Conservation (phyloP, 2,888 invertebrate species). For the Aphrophora alni region DNA sequence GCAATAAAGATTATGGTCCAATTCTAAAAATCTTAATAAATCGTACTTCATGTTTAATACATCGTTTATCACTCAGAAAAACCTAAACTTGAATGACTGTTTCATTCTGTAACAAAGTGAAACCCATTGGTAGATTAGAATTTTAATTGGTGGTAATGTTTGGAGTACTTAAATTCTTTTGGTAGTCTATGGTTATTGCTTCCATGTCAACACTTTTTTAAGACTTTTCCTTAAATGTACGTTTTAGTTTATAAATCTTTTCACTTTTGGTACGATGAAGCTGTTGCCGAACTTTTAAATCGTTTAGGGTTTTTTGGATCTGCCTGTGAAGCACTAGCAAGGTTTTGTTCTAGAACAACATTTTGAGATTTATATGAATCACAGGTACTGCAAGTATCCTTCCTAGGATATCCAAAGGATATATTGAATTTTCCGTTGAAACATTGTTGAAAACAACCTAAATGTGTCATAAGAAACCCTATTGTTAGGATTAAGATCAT, state of each 20-base stretch:
- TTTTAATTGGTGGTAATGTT: constrained; percentile 41
- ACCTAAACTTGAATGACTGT: too few species aligned
- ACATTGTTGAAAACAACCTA: too few species aligned
- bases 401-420: constrained; percentile 23
- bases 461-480: neutral
- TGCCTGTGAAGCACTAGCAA: neutral
- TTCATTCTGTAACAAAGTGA: too few species aligned
- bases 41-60: too few species aligned
- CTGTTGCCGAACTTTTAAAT: neutral
- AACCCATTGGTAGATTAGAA: too few species aligned
- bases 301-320: constrained; percentile 20
- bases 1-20: too few species aligned
- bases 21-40: too few species aligned
- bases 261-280: constrained; percentile 14
- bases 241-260: constrained; percentile 26
- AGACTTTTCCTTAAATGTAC: too few species aligned
- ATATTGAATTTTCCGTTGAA: constrained; percentile 16
- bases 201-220: neutral
- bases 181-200: constrained; percentile 38
- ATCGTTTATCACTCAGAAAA: too few species aligned
- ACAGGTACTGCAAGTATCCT: constrained; percentile 20
- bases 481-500: neutral
- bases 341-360: neutral
- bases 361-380: constrained; percentile 17
- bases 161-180: constrained; percentile 38